Base-by-base conservation (phyloP, 2,888 invertebrate genomes). In the Tanaodytes sp. region DNA sequence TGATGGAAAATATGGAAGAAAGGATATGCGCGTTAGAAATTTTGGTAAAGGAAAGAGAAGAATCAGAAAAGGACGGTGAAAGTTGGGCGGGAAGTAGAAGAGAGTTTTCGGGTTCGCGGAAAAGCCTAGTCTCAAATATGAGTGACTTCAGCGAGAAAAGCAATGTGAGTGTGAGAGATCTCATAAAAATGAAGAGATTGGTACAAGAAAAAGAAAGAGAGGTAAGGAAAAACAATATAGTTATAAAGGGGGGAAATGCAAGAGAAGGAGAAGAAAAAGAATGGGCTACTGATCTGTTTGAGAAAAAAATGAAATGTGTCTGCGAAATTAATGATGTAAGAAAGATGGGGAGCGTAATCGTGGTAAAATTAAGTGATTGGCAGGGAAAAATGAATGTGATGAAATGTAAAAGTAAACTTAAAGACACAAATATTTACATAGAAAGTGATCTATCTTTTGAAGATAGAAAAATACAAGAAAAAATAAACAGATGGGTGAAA, bases 361-460 rank as follows among this genome's bases (percentile, higher is more conserved):
- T 40, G 1, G 18, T 33, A 42, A 39, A 27, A 33, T 6, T 30
- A 52, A 46, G 14, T n/a, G 8, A 6, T 40, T 36, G 2, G 31
- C 18, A 27, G 15, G 48, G 14, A 43, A 65, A 43, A 48, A 33
- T 12, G 61, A 37, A 12, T 45, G 37, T 43, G 3, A 23, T 43
- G 43, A n/a, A 12, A n/a, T 23, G 11, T 9, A 43, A 43, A 15
- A 15, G 23, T 1, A 27, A 27, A 6, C 14, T 43, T 23, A 43
- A 18, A 27, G 43, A 43, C 1, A 40, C 40, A 2, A 16, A n/a
- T 2, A 16, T 40, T 4, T 40, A 9, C 11, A 40, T 40, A 5
- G 40, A 40, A 3, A 2, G 19, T 19, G 40, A 40, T 19, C 40
- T 33, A 3, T 33, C 33, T 11, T 33, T n/a, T n/a, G 33, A 33